Base-by-base conservation (phyloP, 92 coral and sea anemone genomes). In the Siderastrea radians region DNA sequence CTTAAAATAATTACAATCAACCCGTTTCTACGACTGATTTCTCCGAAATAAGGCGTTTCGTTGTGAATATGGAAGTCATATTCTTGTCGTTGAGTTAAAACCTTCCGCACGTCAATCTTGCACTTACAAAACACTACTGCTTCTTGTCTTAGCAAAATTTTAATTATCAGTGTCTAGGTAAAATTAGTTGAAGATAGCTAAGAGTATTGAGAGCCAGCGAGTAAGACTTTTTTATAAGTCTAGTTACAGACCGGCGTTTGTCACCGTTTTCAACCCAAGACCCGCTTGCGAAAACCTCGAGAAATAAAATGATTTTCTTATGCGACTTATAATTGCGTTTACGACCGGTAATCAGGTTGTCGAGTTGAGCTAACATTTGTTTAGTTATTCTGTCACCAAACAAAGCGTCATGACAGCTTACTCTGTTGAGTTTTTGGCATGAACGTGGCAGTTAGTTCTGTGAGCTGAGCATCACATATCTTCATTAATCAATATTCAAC, bases 361-460 rank as follows among this genome's bases (percentile, higher is more conserved):
- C 57, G 64, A 72, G 68, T 55, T 82, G 51, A 70, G 77, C 16
- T 57, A 82, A 82, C 57, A 70, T 69, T 82, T 69, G 86, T 44
- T 70, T 70, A 70, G 78, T 72, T 48, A 55, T 55, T 80, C 86
- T 57, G 77, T 57, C 86, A 70, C 16, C 68, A 71, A 71, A 69
- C 86, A 82, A 82, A 70, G 78, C 57, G 11, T 5, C 43, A 2
- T 53, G 75, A 80, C 85, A 55, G n/a, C 5, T 71, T 1, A 12
- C 8, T 6, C 83, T 79, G 83, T 79, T 57, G 44, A 49, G 76
- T 8, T 68, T 70, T 81, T 68, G 85, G 54, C 76, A 55, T 59
- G 5, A 79, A 79, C 72, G 83, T 47, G 78, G 62, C 78, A 74
- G 44, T 71, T 74, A 5, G 50, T 60, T 77, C 68, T 61, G 26